These are phyloP conservation scores for Myathropa florea DNA, from an alignment of 2,888 invertebrate genomes.

Conservation along the genomic window DNA sequence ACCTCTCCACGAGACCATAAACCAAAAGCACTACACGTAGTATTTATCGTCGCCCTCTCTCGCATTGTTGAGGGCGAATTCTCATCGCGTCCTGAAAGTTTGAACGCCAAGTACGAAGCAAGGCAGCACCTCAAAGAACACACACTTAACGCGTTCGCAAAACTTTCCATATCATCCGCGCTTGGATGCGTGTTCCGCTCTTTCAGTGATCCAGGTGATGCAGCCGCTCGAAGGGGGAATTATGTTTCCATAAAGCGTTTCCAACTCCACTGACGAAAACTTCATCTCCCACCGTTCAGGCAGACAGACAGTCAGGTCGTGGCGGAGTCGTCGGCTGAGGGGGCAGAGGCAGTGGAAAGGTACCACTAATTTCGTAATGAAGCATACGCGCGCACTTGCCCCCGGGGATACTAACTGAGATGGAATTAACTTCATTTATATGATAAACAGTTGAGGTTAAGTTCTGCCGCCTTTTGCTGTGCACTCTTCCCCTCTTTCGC, in stretches of 20 bases:
- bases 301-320: not conserved
- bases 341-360: conserved; percentile 36
- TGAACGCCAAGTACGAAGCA: conserved; percentile 11
- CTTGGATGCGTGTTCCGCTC: conserved; percentile 46
- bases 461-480: conserved; percentile 30
- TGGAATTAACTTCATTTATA: conserved; percentile 70
- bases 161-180: conserved; percentile 42
- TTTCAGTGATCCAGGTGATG: not conserved
- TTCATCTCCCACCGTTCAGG: not conserved
- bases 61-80: conserved; percentile 40
- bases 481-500: not conserved
- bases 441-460: conserved; percentile 70
- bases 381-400: conserved; percentile 61
- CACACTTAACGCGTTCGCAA: conserved; percentile 52
- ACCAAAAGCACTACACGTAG: conserved; percentile 27
- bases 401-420: conserved; percentile 62
- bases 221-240: conserved; percentile 3
- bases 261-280: conserved; percentile 46
- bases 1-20: conserved; percentile 32
- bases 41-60: conserved; percentile 8
- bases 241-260: conserved; percentile 61
- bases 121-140: conserved; percentile 20
- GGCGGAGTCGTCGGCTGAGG: too few species aligned
- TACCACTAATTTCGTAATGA: conserved; percentile 70
- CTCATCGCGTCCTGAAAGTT: conserved; percentile 35